Percentiles rank a stretch among this genome's conserved stretches.
Conservation (phyloP, 1,140 invertebrate genomes). For the Apis florea region DNA sequence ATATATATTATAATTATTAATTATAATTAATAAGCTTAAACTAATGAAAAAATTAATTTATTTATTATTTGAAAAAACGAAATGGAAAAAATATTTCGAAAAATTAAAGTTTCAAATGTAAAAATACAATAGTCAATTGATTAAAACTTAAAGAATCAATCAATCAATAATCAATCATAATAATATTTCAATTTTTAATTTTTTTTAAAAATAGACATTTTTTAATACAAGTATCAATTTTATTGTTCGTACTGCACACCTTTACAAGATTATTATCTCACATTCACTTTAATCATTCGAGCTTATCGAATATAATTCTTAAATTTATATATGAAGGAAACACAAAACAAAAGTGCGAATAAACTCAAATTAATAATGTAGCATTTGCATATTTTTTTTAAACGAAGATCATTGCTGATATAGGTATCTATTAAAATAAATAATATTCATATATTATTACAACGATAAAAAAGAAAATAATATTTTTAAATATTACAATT, state of each 20-base stretch:
- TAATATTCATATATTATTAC: neutral
- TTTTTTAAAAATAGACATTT: neutral
- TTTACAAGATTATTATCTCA: neutral
- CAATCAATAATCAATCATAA: no score
- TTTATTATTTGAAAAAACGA: neutral
- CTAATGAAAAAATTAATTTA: neutral
- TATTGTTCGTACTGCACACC: neutral
- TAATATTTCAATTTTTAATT: neutral
- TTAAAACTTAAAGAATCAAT: no score
- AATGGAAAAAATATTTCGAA: neutral
- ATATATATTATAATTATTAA: no score
- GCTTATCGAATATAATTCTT: neutral
- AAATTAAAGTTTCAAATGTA: neutral
- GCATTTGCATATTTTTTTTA: neutral
- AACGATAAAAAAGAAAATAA: neutral
- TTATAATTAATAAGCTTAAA: neutral
- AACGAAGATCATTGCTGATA: no score
- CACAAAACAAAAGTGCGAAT: neutral
- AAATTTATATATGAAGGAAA: neutral
- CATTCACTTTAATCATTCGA: neutral
- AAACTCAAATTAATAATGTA: neutral
- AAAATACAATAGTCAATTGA: neutral
- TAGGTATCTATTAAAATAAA: neutral
- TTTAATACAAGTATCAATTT: neutral
- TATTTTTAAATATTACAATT: no score